Evolutionary conservation across 2,113 vertebrate genomes (phyloP).

Genomic region (Uria lomvia): DNA sequence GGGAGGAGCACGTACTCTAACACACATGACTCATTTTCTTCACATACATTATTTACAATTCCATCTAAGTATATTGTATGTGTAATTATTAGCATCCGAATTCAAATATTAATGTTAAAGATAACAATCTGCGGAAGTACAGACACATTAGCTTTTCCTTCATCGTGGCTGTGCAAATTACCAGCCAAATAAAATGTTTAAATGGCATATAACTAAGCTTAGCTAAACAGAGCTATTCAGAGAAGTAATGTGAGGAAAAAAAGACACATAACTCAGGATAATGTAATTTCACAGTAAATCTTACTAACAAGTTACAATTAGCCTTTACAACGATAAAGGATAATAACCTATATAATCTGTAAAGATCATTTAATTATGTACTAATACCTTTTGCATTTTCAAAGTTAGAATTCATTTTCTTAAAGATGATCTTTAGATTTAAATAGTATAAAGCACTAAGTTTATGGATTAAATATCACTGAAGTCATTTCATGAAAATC

Average conservation of each 20-base stretch:
- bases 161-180: background rate
- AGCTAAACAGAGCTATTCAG: constrained; percentile 1
- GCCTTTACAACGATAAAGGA: constrained; percentile 32
- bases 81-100: background rate
- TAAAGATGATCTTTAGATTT: constrained; percentile 37
- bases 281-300: constrained; percentile 17
- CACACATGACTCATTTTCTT: background rate
- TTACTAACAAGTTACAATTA: constrained; percentile 15
- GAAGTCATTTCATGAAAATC: constrained; percentile 20
- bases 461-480: constrained; percentile 44
- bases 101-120: constrained; percentile 4
- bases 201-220: background rate
- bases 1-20: background rate
- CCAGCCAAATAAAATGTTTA: background rate
- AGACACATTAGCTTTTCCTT: background rate
- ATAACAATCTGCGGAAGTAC: background rate
- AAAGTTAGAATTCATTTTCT: constrained; percentile 33
- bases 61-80: background rate
- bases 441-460: constrained; percentile 4
- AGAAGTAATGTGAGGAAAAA: background rate
- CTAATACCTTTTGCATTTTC: constrained; percentile 15
- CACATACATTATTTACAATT: background rate
- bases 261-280: background rate
- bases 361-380: constrained; percentile 30
- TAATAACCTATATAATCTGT: background rate